Conservation (phyloP, 2,888 invertebrate species). For the Apotomis capreana region DNA sequence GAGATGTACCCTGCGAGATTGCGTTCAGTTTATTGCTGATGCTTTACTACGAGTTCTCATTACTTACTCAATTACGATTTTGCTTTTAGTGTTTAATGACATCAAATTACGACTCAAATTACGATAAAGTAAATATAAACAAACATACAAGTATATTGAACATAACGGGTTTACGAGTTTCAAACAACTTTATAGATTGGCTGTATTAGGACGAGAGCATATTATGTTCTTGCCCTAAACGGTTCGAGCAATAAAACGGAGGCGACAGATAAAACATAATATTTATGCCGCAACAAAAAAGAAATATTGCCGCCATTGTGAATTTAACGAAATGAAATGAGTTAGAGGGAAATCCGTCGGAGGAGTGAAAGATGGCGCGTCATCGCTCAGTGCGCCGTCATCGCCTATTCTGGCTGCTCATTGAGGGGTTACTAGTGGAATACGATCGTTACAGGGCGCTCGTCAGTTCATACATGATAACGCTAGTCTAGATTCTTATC, state of each 20-base stretch:
- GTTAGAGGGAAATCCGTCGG: slow-evolving; percentile 35
- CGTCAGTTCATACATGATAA: too few species aligned
- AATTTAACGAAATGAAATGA: slow-evolving; percentile 37
- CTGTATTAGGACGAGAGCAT: slow-evolving; percentile 10
- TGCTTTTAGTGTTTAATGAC: slow-evolving; percentile 5
- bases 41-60: slow-evolving; percentile 39
- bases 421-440: slow-evolving; percentile 29
- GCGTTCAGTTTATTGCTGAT: slow-evolving; percentile 37
- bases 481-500: too few species aligned
- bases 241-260: slow-evolving; percentile 22
- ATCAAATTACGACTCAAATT: slow-evolving; percentile 13
- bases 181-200: not conserved
- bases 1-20: slow-evolving; percentile 35
- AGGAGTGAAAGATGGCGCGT: slow-evolving; percentile 29
- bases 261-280: slow-evolving; percentile 28
- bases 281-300: slow-evolving; percentile 37
- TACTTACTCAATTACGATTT: slow-evolving; percentile 21
- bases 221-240: slow-evolving; percentile 24
- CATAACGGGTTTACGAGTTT: not conserved
- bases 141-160: not conserved
- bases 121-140: not conserved
- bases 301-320: slow-evolving; percentile 36
- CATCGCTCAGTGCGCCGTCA: slow-evolving; percentile 35
- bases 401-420: slow-evolving; percentile 21
- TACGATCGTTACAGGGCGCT: slow-evolving; percentile 19